Percentiles rank a stretch among this genome's conserved stretches.
These are phyloP conservation scores for Erithacus rubecula DNA, from an alignment of 2,797 vertebrate species.

Conservation along the genomic window DNA sequence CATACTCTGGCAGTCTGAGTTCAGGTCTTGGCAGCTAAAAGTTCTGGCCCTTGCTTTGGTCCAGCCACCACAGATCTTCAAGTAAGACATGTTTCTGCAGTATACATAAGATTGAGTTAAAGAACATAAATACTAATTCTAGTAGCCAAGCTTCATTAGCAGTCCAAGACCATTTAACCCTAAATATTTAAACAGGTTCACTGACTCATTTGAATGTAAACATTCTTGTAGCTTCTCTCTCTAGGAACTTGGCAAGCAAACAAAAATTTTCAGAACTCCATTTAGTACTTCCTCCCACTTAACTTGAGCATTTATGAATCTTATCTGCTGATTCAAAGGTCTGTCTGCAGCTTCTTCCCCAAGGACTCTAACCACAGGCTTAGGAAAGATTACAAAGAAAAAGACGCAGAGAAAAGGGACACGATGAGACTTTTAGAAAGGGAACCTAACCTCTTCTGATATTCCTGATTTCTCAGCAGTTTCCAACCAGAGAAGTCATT, in stretches of 20 bases:
- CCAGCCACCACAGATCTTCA: background rate
- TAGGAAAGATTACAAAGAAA: background rate
- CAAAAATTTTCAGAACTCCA: conserved; percentile 5
- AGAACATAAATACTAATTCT: background rate
- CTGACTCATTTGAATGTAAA: background rate
- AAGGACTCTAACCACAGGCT: background rate
- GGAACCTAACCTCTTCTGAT: background rate
- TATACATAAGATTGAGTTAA: background rate
- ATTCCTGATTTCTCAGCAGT: background rate
- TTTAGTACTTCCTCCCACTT: conserved; percentile 16
- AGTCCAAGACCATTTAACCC: background rate
- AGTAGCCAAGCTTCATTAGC: background rate
- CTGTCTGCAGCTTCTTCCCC: background rate
- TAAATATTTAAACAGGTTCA: conserved; percentile 17
- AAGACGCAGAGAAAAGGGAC: background rate
- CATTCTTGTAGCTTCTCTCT: background rate
- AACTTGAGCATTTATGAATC: background rate
- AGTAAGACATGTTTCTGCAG: background rate
- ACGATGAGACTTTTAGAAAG: background rate
- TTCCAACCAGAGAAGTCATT: background rate
- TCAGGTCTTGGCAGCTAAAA: background rate
- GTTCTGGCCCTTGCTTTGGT: background rate
- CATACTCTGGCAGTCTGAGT: background rate
- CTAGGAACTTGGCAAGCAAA: conserved; percentile 35
- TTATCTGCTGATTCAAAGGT: background rate